phyloP scores from a whole-genome alignment of 2,113 vertebrate species.

The Hydrochoerus hydrochaeris region DNA sequence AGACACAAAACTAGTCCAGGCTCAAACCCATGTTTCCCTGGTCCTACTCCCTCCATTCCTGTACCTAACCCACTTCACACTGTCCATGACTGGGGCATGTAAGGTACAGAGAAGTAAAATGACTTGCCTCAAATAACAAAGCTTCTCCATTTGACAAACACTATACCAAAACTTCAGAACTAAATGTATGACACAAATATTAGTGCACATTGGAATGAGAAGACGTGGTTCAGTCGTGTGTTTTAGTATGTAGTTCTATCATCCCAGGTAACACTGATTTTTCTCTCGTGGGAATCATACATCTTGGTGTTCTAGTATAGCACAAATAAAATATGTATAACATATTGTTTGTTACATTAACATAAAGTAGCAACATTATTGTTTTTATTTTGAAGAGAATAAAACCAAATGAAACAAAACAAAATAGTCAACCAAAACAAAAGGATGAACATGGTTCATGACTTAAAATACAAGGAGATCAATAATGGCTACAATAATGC shows the following conservation, averaged over 20 bases:
- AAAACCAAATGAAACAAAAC: too few species aligned
- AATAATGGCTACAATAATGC: too few species aligned
- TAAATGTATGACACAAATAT: neutral
- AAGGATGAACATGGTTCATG: too few species aligned
- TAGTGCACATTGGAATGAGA: neutral
- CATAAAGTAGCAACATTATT: neutral
- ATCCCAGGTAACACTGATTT: neutral
- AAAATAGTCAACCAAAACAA: too few species aligned
- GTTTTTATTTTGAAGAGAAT: too few species aligned
- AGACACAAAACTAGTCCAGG: neutral
- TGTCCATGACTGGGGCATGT: neutral
- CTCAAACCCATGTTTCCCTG: neutral
- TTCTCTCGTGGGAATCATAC: neutral
- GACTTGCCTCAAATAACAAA: neutral
- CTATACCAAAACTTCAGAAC: neutral
- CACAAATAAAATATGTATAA: slow-evolving; percentile 1
- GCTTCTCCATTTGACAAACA: neutral
- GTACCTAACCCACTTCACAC: neutral
- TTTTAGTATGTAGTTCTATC: neutral
- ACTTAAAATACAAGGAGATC: too few species aligned
- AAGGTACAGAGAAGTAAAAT: neutral
- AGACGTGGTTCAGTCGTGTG: neutral
- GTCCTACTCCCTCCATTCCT: neutral
- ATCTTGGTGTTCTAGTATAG: neutral
- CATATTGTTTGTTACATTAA: neutral